Evolutionary conservation across 1,140 invertebrate species (phyloP), one percentile per base, ranked within the genome.

Genomic region (Pentalonia nigronervosa): DNA sequence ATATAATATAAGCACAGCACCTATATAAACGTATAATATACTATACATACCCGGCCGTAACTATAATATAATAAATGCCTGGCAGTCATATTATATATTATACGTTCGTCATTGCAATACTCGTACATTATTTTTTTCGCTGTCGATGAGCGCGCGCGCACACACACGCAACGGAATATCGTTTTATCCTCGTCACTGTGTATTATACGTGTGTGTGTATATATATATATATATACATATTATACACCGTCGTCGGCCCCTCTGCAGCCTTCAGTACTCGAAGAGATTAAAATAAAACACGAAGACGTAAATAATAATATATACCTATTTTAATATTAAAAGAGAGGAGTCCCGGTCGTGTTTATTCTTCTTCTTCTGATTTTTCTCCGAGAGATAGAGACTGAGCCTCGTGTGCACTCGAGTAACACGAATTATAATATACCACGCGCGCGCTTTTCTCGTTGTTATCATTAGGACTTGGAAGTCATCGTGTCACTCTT

Each of bases 161-260:
- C n/a, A n/a, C n/a, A n/a, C n/a, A n/a, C n/a, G n/a, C n/a, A n/a
- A 30, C 56, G 25, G 56, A 60, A 60, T 60, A 60, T 34, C 67
- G 67, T n/a, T 81, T 81, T 81, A 81, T 81, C 67, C 67, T 81
- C 67, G 67, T 81, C 67, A 81, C n/a, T 21, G 67, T 60, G 25
- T 14, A 30, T 30, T 60, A 30, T 60, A 48, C 17, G 17, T 14
- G 2, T 11, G 7, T 60, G 30, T 30, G 1, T 6, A 30, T 30
- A 56, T 48, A 30, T 30, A 30, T 30, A 60, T 3, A 60, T 9
- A 4, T 11, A 60, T 60, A 60, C n/a, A 30, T 30, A 11, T 34
- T 76, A n/a, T 34, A 48, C 47, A 48, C 48, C 47, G 9, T 14
- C 47, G 47, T 48, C 47, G 14, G 36, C 8, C 25, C 30, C 25